Base-by-base conservation (phyloP, 2,888 invertebrate species). In the Taenaris catops region DNA sequence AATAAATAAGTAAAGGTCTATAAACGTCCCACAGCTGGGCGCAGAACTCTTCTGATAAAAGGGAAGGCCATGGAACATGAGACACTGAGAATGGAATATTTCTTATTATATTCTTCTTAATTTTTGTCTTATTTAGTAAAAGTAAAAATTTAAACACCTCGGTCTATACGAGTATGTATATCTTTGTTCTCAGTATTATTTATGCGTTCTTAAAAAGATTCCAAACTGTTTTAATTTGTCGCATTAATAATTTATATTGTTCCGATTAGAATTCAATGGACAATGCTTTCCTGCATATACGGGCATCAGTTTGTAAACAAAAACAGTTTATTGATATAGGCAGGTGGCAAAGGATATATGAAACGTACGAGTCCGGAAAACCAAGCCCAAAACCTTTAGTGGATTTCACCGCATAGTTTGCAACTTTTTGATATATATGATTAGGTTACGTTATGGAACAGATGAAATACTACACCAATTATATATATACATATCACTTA, bases 351-450 rank as follows among this genome's bases (percentile, higher is more conserved):
- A 21, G 21, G 23, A 34, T 21, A 25, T 8, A 31, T 17, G 21
- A 24, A 36, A 36, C 17, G 23, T 20, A 17, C 17, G 26, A 37
- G 45, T 28, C 38, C 21, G 34, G 35, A 41, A 51, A 54, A 51
- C 26, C 29, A 17, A 29, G 17, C 34, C 38, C 19, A 14, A 25
- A 43, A 46, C 26, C 44, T 46, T 41, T 41, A 44, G 41, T 40
- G 38, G 41, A 41, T 42, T 45, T 40, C 9, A 25, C 42, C 39
- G 32, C 16, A 16, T 8, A 16, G 31, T 31, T 38, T 26, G 9
- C 10, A 44, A 36, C 38, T 36, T 20, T n/a, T 21, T 6, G 31
- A 12, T 16, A 31, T 23, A 16, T 7, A 17, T 7, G 19, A 19
- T 19, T 19, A 7, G 19, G 1, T 6, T 6, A 17, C 4, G n/a